These are phyloP conservation scores for Gallirallus australis DNA, from an alignment of 2,797 vertebrate genomes.

Conservation along the genomic window DNA sequence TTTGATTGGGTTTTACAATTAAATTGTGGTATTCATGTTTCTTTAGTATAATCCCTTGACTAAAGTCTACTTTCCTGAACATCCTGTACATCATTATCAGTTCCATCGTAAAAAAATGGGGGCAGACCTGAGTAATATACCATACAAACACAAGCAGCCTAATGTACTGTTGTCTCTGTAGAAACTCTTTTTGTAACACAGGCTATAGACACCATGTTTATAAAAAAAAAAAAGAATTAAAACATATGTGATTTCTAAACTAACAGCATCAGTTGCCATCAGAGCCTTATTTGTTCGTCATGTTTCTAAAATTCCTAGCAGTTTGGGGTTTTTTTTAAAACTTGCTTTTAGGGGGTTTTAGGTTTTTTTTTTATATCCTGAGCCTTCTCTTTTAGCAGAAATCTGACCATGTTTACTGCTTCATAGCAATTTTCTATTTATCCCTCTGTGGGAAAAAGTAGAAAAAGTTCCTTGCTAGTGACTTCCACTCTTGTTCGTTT, in stretches of 20 bases:
- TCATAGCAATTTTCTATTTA: not conserved
- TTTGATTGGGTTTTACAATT: not conserved
- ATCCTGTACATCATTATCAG: not conserved
- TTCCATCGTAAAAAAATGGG: not conserved
- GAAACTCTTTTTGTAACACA: not conserved
- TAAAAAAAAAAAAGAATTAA: not conserved
- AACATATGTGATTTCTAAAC: not conserved
- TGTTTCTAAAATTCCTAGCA: not conserved
- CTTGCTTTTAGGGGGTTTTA: not conserved
- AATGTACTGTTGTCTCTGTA: not conserved
- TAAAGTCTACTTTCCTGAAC: not conserved
- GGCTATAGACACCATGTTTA: not conserved
- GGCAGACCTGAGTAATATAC: not conserved
- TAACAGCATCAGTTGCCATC: not conserved
- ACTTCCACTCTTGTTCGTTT: not conserved
- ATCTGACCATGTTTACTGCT: not conserved
- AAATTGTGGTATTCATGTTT: not conserved
- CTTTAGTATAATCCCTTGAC: not conserved
- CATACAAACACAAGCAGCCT: not conserved
- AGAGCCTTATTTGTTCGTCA: not conserved
- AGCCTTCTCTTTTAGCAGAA: not conserved
- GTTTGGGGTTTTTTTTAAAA: not conserved
- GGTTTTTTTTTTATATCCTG: not conserved
- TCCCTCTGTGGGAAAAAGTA: not conserved
- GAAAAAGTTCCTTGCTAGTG: not conserved